A percentile compares a stretch with the other conserved stretches of the same genome.
Evolutionary conservation across 2,797 vertebrate species (phyloP).

Genomic region (Manis pentadactyla): DNA sequence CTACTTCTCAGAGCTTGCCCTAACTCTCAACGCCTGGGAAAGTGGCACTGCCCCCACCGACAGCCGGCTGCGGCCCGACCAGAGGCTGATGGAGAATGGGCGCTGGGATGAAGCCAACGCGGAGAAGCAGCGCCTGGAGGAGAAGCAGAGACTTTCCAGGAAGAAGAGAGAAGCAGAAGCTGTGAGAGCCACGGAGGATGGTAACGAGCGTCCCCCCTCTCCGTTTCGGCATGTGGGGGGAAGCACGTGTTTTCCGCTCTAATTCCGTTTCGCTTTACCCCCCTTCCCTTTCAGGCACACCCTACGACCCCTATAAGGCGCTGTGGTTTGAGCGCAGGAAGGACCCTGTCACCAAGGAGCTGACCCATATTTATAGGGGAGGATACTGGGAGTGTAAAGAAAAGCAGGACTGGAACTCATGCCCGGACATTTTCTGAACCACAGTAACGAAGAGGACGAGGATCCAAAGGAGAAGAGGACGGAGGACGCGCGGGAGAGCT

Average conservation of each 20-base stretch:
- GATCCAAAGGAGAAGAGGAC: constrained; percentile 56
- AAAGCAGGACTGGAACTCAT: constrained; percentile 91
- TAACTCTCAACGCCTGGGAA: constrained; percentile 94
- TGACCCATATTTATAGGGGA: constrained; percentile 93
- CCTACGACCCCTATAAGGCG: constrained; percentile 93
- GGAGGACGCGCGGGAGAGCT: constrained; percentile 71
- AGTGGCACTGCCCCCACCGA: constrained; percentile 94
- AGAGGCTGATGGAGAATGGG: constrained; percentile 96
- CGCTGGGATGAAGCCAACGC: constrained; percentile 97
- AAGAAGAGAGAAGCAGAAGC: constrained; percentile 92
- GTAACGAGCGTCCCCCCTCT: constrained; percentile 81
- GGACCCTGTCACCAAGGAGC: constrained; percentile 92
- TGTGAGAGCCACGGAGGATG: constrained; percentile 89
- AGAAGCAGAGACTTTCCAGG: constrained; percentile 93
- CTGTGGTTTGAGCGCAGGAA: constrained; percentile 94
- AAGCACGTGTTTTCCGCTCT: constrained; percentile 31
- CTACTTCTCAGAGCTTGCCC: constrained; percentile 95
- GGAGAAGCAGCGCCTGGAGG: constrained; percentile 96
- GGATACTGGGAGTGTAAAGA: constrained; percentile 98
- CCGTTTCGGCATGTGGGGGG: neutral
- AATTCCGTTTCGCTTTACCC: neutral
- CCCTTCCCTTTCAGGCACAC: constrained; percentile 85
- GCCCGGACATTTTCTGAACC: constrained; percentile 94
- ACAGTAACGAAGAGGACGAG: neutral
- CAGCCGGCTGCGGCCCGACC: constrained; percentile 94